Evolutionary conservation across 2,113 vertebrate genomes (phyloP).

Genomic region (Phoxinus phoxinus): DNA sequence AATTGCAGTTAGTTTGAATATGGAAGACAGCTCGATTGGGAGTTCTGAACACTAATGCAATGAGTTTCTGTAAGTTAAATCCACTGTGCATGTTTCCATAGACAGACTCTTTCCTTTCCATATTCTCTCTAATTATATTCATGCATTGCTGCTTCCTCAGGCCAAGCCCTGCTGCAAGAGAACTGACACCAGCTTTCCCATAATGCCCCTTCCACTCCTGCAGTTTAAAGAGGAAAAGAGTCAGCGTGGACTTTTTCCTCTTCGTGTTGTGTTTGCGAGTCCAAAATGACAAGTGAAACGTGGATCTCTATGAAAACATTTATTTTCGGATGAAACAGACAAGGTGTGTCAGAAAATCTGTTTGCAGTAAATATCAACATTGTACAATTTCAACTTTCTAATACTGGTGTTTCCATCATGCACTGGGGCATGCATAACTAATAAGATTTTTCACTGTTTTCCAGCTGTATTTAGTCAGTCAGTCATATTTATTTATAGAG

Average conservation of each 20-base stretch:
- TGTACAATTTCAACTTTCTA: no score
- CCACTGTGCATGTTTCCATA: constrained; percentile 8
- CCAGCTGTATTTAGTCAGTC: no score
- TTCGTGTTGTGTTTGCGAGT: not conserved
- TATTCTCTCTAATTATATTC: constrained; percentile 60
- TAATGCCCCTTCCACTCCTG: constrained; percentile 3
- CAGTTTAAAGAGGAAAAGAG: not conserved
- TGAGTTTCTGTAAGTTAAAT: constrained; percentile 6
- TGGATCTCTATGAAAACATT: not conserved
- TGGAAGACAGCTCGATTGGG: not conserved
- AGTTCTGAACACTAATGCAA: not conserved
- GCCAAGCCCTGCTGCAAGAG: constrained; percentile 30
- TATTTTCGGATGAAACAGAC: not conserved
- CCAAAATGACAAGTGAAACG: not conserved
- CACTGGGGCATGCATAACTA: no score
- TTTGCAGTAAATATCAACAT: no score
- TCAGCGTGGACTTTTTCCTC: not conserved
- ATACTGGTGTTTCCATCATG: no score
- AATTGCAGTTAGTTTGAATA: not conserved
- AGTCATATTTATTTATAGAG: no score
- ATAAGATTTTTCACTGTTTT: no score
- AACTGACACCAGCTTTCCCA: constrained; percentile 34
- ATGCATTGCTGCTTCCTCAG: constrained; percentile 55
- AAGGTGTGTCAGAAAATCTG: not conserved
- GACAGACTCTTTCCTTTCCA: constrained; percentile 27